phyloP scores from a whole-genome alignment of 2,797 vertebrate species.

The Neosilurus hyrtlii region DNA sequence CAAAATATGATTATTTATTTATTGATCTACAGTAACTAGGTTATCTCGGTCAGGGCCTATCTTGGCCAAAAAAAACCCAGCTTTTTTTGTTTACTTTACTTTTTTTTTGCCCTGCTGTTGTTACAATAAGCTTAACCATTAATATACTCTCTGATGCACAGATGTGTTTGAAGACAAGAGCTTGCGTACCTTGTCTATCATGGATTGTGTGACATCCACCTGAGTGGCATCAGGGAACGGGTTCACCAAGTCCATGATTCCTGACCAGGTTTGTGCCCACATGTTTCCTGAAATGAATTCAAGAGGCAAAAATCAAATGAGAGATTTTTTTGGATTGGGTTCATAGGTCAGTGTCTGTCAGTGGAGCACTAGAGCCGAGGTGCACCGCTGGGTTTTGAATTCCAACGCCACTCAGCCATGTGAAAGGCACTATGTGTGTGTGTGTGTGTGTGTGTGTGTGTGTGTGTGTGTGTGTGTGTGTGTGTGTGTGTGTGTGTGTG shows the following conservation, averaged over 20 bases:
- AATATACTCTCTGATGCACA: neutral
- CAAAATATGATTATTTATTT: neutral
- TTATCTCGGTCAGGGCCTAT: neutral
- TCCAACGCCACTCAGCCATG: constrained; percentile 51
- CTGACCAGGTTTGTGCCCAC: constrained; percentile 98
- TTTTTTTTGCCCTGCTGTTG: too few species aligned
- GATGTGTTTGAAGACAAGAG: neutral
- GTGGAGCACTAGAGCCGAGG: constrained; percentile 38
- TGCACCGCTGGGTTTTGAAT: constrained; percentile 57
- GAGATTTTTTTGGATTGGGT: neutral
- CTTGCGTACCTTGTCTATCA: constrained; percentile 81
- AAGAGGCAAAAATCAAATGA: constrained; percentile 3
- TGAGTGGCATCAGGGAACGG: constrained; percentile 86
- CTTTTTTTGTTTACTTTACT: too few species aligned
- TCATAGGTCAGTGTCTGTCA: constrained; percentile 25
- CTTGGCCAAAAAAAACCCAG: neutral
- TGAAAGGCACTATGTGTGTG: constrained; percentile 61
- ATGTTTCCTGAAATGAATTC: constrained; percentile 84
- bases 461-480: constrained; percentile 41
- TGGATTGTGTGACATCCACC: constrained; percentile 91
- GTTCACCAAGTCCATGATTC: constrained; percentile 84
- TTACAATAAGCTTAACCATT: neutral
- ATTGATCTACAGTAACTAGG: neutral
- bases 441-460: constrained; percentile 2
- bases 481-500: constrained; percentile 43